Base-by-base conservation (phyloP, 2,797 vertebrate genomes). In the Columba guinea region DNA sequence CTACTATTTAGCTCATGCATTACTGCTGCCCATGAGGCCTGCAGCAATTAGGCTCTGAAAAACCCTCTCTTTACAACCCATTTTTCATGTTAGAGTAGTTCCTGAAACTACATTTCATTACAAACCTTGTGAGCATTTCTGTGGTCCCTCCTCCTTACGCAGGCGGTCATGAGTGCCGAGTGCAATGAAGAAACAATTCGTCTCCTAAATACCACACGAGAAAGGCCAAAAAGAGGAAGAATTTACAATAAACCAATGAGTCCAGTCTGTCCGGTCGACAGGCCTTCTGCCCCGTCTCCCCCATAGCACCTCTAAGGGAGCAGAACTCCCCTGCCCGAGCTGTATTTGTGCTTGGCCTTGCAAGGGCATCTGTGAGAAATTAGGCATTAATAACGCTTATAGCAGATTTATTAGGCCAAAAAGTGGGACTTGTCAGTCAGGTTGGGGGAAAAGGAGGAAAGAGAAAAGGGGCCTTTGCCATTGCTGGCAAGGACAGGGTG, bases 131-230 rank as follows among this genome's bases (percentile, higher is more conserved):
- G 71, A 88, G 71, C 44, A 52, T 59, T 78, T 71, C 82, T 86
- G 48, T 1, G 5, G 58, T 41, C 23, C n/a, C 35, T 55, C 56
- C 67, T 80, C 60, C 46, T 48, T 26, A n/a, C 0, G 23, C 5
- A 21, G 63, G 73, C 48, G 20, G 68, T 51, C 15, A 5, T 0
- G 10, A 70, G 41, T 0, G 0, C 52, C 5, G 1, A 69, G 39
- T 0, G 1, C 28, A 67, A 44, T 0, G 2, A 71, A 75, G 49
- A 73, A 93, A 78, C 51, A 68, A 75, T 56, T 64, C 2, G 49
- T 59, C 74, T 90, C 67, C 68, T 93, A 58, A 52, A 84, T 89
- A 79, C 79, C 64, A 41, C 59, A 60, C 28, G 46, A 90, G 56
- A 11, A 91, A 87, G 48, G 55, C 23, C 32, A 59, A 62, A 74